phyloP scores from a whole-genome alignment of 2,888 invertebrate species.

The Pyrrhosoma nymphula region DNA sequence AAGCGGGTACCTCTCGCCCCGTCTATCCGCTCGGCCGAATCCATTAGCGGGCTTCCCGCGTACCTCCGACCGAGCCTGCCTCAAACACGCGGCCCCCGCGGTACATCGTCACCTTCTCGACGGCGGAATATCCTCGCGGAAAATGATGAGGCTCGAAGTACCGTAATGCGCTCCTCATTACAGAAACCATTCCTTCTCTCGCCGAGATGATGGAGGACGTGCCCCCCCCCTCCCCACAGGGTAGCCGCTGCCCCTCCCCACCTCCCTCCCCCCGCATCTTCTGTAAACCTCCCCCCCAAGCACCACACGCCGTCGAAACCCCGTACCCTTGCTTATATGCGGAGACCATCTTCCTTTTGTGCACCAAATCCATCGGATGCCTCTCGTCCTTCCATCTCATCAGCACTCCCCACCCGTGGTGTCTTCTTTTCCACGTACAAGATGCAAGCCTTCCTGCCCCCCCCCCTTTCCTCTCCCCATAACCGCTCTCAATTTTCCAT shows the following conservation, averaged over 20 bases:
- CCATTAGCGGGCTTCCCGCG: neutral
- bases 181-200: neutral
- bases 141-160: neutral
- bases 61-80: neutral
- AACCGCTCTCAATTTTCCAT: neutral
- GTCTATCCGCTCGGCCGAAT: neutral
- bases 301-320: neutral
- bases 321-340: neutral
- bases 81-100: neutral
- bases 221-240: neutral
- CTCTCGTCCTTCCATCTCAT: neutral
- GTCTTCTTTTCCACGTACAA: neutral
- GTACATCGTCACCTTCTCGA: neutral
- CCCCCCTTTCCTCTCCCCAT: no score
- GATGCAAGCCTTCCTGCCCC: neutral
- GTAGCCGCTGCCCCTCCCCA: neutral
- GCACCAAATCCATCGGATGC: neutral
- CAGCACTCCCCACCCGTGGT: neutral
- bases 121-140: neutral
- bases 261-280: no score
- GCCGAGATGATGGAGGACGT: neutral
- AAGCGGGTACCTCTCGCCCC: no score
- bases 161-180: slow-evolving; percentile 37
- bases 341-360: neutral
- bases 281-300: no score